Evolutionary conservation across 2,797 vertebrate species (phyloP), one percentile per base, ranked within the genome.

Genomic region (Epinephelus coioides): DNA sequence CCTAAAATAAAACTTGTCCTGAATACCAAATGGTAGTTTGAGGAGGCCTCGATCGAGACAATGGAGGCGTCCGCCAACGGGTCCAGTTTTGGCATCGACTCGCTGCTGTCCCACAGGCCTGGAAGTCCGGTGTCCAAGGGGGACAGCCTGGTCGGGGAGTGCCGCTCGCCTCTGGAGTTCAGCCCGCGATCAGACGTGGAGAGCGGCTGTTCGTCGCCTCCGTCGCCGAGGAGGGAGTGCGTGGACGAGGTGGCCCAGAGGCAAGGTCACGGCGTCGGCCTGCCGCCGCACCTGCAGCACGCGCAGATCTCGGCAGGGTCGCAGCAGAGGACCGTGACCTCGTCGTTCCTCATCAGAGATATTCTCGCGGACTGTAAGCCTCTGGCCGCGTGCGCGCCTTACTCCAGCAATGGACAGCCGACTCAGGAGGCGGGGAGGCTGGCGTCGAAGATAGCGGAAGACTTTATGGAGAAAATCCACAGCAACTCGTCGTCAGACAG

Each of bases 321-420:
- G 53, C 98, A 98, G 92, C 97, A 97, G 83, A 95, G 98, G 91
- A 98, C 97, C 50, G 98, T 98, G 94, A 98, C 98, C 88, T 99
- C 98, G 67, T 99, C 98, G 72, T 99, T 99, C 94, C 95, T 99
- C 83, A 99, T 99, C 93, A 96, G 98, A 94, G 98, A 99, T 90
- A 99, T 99, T 86, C 95, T 99, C 63, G 98, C 97, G 66, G 98
- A 99, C 94, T 99, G 98, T 93, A 99, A 98, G 71, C 98, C 98
- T 1, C 93, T 99, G 70, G 98, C 98, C 4, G 98, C 98, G 82
- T 99, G 98, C 78, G 98, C 98, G 2, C 98, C 98, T 10, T 99
- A 99, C 84, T 99, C 98, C 68, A 98, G 97, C 88, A 97, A 97
- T 87, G 97, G 97, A 50, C 97, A 96, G 43, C 96, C 97, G 49